These are phyloP conservation scores for Hipposideros armiger DNA, from an alignment of 2,113 vertebrate genomes.

Conservation along the genomic window DNA sequence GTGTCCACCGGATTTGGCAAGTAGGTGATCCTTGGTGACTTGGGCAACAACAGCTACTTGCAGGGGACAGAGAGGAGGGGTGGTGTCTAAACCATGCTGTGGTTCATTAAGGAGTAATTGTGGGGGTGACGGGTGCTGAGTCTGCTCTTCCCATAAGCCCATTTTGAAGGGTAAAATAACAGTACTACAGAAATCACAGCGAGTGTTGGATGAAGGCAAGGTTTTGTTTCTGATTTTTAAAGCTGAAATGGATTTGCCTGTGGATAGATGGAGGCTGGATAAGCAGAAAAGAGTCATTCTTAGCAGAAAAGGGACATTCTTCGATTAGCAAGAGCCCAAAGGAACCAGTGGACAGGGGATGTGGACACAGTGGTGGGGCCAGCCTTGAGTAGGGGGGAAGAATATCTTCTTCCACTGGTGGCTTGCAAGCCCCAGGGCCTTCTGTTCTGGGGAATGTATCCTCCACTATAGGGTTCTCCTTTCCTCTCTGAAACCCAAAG, in stretches of 20 bases:
- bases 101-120: background rate
- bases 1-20: background rate
- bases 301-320: background rate
- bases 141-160: background rate
- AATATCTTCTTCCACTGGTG: no score
- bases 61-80: rapidly evolving
- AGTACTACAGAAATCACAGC: background rate
- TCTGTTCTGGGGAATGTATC: background rate
- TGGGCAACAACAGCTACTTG: background rate
- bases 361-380: background rate
- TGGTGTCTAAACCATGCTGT: background rate
- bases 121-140: background rate
- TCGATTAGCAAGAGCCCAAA: background rate
- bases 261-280: background rate
- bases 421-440: background rate
- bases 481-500: background rate
- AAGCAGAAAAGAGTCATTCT: background rate
- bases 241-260: background rate
- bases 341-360: background rate
- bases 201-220: background rate
- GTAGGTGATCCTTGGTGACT: background rate
- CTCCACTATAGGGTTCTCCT: background rate
- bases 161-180: background rate
- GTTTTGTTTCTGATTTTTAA: background rate
- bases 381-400: rapidly evolving